phyloP scores from a whole-genome alignment of 2,113 vertebrate genomes.

The Phrynosoma platyrhinos region DNA sequence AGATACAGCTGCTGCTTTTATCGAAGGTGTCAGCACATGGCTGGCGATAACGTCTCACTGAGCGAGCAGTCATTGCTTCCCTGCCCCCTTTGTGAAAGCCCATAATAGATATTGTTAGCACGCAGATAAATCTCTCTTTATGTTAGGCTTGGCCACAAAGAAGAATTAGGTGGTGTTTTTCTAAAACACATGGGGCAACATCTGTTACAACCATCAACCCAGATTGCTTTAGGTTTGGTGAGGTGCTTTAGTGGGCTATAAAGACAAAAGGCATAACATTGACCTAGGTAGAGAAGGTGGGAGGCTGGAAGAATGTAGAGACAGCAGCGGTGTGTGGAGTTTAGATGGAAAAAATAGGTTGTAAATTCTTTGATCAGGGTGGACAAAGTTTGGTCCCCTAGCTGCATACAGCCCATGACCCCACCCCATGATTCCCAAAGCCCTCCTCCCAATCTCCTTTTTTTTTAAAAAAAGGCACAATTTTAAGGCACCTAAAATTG shows the following conservation, averaged over 20 bases:
- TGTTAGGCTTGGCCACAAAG: constrained; percentile 46
- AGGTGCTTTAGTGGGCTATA: neutral
- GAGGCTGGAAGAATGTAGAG: neutral
- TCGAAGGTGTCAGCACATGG: constrained; percentile 46
- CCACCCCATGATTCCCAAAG: too few relatives aligned
- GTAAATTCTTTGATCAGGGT: neutral
- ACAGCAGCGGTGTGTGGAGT: neutral
- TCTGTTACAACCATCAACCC: constrained; percentile 38
- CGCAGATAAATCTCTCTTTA: constrained; percentile 70
- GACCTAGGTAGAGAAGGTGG: neutral
- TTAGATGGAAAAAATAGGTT: neutral
- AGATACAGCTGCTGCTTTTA: constrained; percentile 49
- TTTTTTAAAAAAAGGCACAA: too few relatives aligned
- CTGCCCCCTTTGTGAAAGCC: constrained; percentile 35
- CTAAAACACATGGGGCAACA: constrained; percentile 43
- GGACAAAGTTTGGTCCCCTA: too few relatives aligned
- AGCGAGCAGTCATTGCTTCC: constrained; percentile 47
- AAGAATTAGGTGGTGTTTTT: constrained; percentile 61
- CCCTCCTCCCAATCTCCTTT: too few relatives aligned
- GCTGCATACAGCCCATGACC: too few relatives aligned
- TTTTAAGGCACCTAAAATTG: too few relatives aligned
- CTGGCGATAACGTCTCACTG: constrained; percentile 61
- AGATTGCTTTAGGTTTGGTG: constrained; percentile 42
- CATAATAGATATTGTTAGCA: constrained; percentile 64
- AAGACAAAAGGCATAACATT: neutral